phyloP scores from a whole-genome alignment of 2,113 vertebrate species.

The Tragelaphus strepsiceros region DNA sequence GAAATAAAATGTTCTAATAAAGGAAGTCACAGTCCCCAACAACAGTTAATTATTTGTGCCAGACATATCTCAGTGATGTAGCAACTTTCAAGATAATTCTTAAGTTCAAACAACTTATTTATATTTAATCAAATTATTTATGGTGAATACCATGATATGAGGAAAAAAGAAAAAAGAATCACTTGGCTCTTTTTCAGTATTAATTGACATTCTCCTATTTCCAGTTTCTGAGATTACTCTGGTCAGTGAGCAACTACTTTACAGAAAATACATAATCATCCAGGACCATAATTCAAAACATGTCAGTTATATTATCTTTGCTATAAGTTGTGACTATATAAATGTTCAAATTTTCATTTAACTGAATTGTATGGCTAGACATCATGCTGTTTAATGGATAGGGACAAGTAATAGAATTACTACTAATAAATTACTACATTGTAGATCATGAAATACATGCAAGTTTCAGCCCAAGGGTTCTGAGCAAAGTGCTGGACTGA shows the following conservation, averaged over 20 bases:
- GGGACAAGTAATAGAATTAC: constrained; percentile 16
- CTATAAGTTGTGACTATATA: constrained; percentile 3
- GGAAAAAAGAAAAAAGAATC: neutral
- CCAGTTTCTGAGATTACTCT: constrained; percentile 8
- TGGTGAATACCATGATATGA: neutral
- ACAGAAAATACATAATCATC: neutral
- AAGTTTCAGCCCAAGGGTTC: neutral
- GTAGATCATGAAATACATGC: neutral
- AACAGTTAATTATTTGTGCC: constrained; percentile 47
- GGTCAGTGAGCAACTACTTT: neutral
- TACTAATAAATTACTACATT: constrained; percentile 3
- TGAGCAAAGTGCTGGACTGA: neutral
- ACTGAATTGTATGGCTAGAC: neutral
- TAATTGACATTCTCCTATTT: constrained; percentile 18
- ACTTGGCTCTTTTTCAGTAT: neutral
- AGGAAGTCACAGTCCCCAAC: constrained; percentile 36
- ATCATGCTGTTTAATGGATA: neutral
- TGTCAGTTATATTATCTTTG: neutral
- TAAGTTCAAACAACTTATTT: constrained; percentile 48
- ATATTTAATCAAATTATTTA: neutral
- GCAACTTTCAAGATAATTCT: constrained; percentile 45
- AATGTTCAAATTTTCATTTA: constrained; percentile 46
- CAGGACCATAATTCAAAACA: constrained; percentile 5
- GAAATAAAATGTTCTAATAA: constrained; percentile 66
- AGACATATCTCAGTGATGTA: constrained; percentile 23